These are phyloP conservation scores for Chionomys nivalis DNA, from an alignment of 2,113 vertebrate species.

Conservation along the genomic window DNA sequence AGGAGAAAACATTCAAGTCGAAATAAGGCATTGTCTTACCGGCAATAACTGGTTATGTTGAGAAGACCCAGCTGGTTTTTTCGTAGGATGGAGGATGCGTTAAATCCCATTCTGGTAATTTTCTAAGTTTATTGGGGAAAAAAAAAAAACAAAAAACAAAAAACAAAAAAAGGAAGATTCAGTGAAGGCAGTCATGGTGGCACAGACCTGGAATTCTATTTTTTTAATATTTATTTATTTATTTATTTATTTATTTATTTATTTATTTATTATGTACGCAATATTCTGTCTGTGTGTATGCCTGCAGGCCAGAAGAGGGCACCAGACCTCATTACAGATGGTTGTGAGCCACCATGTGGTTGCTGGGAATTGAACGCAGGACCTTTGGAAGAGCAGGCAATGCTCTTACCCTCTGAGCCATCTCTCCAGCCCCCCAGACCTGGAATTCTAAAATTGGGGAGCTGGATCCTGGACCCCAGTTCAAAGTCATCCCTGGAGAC, in stretches of 20 bases:
- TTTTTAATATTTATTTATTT: too few species aligned
- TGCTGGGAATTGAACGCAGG: too few species aligned
- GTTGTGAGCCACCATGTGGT: too few species aligned
- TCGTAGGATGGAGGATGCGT: constrained; percentile 90
- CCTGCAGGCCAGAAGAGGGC: too few species aligned
- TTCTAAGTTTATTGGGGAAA: constrained; percentile 86
- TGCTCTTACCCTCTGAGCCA: too few species aligned
- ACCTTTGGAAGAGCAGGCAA: too few species aligned
- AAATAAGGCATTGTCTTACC: constrained; percentile 85
- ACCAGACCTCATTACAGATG: too few species aligned
- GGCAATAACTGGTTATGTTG: constrained; percentile 89
- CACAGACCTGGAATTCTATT: not conserved
- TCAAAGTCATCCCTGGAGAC: not conserved
- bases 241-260: too few species aligned
- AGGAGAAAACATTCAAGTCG: not conserved
- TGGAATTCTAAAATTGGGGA: not conserved
- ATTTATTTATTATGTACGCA: too few species aligned
- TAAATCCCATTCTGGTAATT: constrained; percentile 89
- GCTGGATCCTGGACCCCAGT: not conserved
- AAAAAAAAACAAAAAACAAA: not conserved
- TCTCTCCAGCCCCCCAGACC: too few species aligned
- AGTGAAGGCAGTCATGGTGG: not conserved
- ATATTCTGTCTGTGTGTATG: too few species aligned
- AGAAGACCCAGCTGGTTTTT: constrained; percentile 92
- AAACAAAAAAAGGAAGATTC: not conserved